Percentiles rank a stretch among this genome's conserved stretches.
Evolutionary conservation across 2,888 invertebrate genomes (phyloP).

Genomic region (Pseudoips prasinana): DNA sequence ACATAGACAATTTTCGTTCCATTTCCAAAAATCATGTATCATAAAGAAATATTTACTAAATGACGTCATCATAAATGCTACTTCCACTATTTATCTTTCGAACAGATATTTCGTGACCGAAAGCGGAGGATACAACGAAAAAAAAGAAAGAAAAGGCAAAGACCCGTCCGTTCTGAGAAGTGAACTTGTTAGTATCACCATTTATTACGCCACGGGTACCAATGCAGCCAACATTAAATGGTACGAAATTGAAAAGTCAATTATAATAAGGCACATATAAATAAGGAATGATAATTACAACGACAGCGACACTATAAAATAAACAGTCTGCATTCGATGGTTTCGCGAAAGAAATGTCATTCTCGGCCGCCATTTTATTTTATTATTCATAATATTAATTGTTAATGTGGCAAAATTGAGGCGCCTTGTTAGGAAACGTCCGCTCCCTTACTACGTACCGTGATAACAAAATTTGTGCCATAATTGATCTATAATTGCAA

Average conservation of each 20-base stretch:
- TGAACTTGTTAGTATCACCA: constrained; percentile 69
- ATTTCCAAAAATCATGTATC: not conserved
- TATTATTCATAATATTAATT: no score
- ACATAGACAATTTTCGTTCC: not conserved
- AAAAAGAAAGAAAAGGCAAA: constrained; percentile 42
- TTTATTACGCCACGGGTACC: constrained; percentile 71
- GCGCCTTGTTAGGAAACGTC: no score
- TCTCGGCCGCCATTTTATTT: no score
- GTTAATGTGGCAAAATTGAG: no score
- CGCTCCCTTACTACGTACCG: no score
- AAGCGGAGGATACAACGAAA: constrained; percentile 45
- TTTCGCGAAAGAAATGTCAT: no score
- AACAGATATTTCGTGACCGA: constrained; percentile 65
- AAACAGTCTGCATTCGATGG: no score
- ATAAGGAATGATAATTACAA: no score
- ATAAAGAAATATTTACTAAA: constrained; percentile 1
- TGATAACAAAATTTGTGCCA: no score
- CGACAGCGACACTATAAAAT: no score
- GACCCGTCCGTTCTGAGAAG: constrained; percentile 65
- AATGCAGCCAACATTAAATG: constrained; percentile 38
- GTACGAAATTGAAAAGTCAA: constrained; percentile 50
- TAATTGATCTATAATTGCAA: no score
- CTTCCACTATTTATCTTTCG: constrained; percentile 66
- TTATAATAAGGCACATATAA: constrained; percentile 39
- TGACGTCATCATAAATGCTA: constrained; percentile 56